These are phyloP conservation scores for Tanaodytes sp. DNA, from an alignment of 2,888 invertebrate species.

Conservation along the genomic window DNA sequence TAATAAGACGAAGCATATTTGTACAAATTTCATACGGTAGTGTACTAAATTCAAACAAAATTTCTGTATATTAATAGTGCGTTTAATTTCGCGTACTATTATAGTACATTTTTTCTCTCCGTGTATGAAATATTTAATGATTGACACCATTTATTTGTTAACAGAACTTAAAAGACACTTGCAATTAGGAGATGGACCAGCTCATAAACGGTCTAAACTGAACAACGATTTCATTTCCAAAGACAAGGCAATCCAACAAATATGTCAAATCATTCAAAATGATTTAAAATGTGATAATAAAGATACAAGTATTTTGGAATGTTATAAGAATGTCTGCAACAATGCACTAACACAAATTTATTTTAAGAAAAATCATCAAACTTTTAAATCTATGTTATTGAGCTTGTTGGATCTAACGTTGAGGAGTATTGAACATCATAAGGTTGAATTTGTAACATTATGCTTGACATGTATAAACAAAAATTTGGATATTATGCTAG, in stretches of 20 bases:
- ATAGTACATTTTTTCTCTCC: too few species aligned
- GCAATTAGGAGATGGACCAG: constrained; percentile 65
- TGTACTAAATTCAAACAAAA: too few species aligned
- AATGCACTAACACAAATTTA: constrained; percentile 53
- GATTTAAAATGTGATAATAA: constrained; percentile 1
- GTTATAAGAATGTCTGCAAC: constrained; percentile 5
- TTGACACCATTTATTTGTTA: too few species aligned
- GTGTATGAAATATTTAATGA: too few species aligned
- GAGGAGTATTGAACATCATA: constrained; percentile 25
- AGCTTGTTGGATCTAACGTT: constrained; percentile 48
- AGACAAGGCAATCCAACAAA: neutral
- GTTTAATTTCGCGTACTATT: too few species aligned
- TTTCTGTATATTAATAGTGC: too few species aligned
- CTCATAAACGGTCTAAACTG: constrained; percentile 75
- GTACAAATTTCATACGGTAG: too few species aligned
- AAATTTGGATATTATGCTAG: constrained; percentile 28
- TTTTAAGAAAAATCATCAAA: constrained; percentile 54
- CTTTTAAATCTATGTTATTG: constrained; percentile 54
- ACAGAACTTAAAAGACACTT: constrained; percentile 14
- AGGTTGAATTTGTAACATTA: constrained; percentile 8
- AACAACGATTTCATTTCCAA: constrained; percentile 67
- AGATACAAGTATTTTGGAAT: constrained; percentile 10
- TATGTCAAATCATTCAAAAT: constrained; percentile 4
- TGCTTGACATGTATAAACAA: constrained; percentile 34
- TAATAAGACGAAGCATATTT: neutral